Evolutionary conservation across 2,113 vertebrate genomes (phyloP).

Genomic region (Apteryx owenii): DNA sequence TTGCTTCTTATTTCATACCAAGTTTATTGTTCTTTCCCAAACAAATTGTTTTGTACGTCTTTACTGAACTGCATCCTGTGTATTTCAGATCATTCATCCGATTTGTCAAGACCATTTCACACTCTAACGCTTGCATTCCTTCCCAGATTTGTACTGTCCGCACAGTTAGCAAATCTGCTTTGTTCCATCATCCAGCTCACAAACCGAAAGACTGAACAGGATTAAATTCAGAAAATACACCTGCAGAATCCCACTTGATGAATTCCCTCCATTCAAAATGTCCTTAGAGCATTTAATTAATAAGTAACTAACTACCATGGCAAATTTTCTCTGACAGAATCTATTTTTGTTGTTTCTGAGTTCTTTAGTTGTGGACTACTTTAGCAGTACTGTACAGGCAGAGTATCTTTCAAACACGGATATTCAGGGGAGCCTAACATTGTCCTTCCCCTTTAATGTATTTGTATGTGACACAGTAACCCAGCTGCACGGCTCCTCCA

Average conservation of each 20-base stretch:
- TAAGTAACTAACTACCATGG: background rate
- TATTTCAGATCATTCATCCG: background rate
- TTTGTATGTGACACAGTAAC: conserved; percentile 20
- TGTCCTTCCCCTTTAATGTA: background rate
- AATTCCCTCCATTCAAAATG: background rate
- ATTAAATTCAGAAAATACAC: conserved; percentile 8
- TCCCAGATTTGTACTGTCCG: background rate
- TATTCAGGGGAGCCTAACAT: background rate
- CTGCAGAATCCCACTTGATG: background rate
- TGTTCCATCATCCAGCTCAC: background rate
- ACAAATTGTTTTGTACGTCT: background rate
- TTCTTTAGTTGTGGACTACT: background rate
- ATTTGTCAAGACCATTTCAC: background rate
- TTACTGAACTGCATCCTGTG: background rate
- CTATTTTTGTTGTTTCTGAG: background rate
- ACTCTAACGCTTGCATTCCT: background rate
- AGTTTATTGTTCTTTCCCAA: background rate
- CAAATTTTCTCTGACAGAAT: background rate
- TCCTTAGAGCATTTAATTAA: background rate
- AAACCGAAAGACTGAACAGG: background rate
- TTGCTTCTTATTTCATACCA: background rate
- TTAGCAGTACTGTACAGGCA: background rate
- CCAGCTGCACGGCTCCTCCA: background rate
- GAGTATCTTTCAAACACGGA: background rate
- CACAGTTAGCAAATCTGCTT: background rate